Conservation (phyloP, 1,140 invertebrate species). For the Drosophila santomea region DNA sequence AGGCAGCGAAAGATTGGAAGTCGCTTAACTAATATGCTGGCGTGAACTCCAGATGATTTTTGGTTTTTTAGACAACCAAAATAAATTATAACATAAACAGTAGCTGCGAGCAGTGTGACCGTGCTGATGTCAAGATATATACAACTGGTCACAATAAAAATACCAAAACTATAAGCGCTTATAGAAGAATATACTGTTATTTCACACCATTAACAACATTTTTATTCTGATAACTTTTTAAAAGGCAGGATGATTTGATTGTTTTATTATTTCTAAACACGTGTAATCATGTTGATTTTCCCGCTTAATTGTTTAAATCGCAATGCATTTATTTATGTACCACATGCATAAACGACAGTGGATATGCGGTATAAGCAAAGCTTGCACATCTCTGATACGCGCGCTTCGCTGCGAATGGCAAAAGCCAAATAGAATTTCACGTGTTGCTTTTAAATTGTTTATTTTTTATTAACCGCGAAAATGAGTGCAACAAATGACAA, state of each 20-base stretch:
- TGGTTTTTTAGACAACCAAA: constrained; percentile 11
- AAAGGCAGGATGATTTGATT: too few relatives aligned
- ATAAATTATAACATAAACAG: constrained; percentile 45
- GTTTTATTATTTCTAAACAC: not conserved
- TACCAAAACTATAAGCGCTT: not conserved
- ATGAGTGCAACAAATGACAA: constrained; percentile 41
- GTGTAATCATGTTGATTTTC: too few relatives aligned
- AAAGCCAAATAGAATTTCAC: not conserved
- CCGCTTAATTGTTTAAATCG: too few relatives aligned
- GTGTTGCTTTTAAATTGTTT: constrained; percentile 1
- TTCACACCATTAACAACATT: not conserved
- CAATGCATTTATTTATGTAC: too few relatives aligned
- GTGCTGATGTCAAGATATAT: not conserved
- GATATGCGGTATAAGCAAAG: not conserved
- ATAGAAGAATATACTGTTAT: not conserved
- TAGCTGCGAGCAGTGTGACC: constrained; percentile 13
- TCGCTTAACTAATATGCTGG: not conserved
- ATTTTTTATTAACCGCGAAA: not conserved
- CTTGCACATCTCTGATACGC: not conserved
- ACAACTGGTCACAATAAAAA: not conserved
- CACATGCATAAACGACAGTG: not conserved
- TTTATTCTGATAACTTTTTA: not conserved
- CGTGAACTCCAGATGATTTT: constrained; percentile 5
- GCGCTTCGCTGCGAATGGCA: not conserved
- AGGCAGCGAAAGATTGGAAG: not conserved